Base-by-base conservation (phyloP, 2,797 vertebrate species). In the Merluccius polli region DNA sequence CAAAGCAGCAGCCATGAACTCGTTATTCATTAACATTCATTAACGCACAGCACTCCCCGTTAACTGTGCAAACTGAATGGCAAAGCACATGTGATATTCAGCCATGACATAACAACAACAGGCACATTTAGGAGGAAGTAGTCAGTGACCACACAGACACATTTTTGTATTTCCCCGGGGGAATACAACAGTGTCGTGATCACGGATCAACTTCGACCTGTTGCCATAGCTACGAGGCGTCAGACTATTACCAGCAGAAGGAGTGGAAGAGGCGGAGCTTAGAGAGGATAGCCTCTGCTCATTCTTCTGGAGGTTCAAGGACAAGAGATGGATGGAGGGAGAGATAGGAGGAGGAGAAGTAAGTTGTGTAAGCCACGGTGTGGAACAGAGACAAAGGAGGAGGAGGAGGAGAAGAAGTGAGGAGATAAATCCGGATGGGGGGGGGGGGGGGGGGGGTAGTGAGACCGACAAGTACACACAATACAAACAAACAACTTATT, bases 251-350 rank as follows among this genome's bases (percentile, higher is more conserved):
- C 93, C 91, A 91, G 93, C 86, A 76, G 84, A 85, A 91, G 87
- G 88, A 91, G 92, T 91, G 87, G 91, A 93, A 89, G 93, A 91
- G 90, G 94, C 93, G 91, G 93, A 94, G 91, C 94, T 95, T 89
- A 95, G 86, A 92, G 93, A 93, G 85, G 94, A 94, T 88, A 93
- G 94, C 92, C 93, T 93, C 93, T 87, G 88, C 92, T 94, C 91
- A 82, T 93, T 95, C 94, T 93, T 95, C 95, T 96, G 91, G 87
- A 91, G 77, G 86, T 73, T 80, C 88, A 91, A 85, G 80, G 73
- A 85, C 13, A 32, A 70, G 69, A 32, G 77, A 8, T 41, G 65
- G 71, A 77, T 33, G 70, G 75, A 32, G 16, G 15, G 24, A 72
- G 36, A 11, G 71, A 72, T 29, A 83, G 68, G 72, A 63, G 75